Evolutionary conservation across 2,888 invertebrate species (phyloP).

Genomic region (Rotaria sp.): DNA sequence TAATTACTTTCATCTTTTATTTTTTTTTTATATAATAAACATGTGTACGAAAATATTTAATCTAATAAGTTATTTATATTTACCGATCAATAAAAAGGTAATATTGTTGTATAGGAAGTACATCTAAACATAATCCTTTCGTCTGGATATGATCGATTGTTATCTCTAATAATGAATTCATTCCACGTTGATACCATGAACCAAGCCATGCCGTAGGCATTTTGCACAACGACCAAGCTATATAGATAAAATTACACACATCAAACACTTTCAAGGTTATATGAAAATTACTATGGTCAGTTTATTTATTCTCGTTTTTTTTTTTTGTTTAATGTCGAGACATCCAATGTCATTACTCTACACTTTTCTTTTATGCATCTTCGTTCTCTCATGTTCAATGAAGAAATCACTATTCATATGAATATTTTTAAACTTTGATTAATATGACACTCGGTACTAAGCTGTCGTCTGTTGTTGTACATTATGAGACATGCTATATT

Average conservation of each 20-base stretch:
- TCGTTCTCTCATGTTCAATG: too few species aligned
- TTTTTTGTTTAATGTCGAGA: background rate
- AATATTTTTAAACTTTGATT: background rate
- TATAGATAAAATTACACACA: background rate
- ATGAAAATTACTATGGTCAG: too few species aligned
- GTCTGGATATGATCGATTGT: background rate
- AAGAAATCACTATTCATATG: background rate
- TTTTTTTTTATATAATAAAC: too few species aligned
- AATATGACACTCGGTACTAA: too few species aligned
- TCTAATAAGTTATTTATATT: background rate
- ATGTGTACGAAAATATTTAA: background rate
- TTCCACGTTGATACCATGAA: constrained; percentile 13
- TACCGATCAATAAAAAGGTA: background rate
- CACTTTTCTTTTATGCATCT: background rate
- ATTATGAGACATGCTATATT: background rate
- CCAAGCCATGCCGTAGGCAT: background rate
- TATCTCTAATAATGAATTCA: constrained; percentile 15
- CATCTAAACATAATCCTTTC: background rate
- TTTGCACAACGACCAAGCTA: background rate
- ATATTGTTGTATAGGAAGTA: background rate
- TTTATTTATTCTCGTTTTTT: too few species aligned
- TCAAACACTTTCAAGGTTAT: background rate
- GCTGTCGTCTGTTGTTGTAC: background rate
- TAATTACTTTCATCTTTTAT: too few species aligned
- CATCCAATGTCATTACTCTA: background rate